Conservation (phyloP, 2,113 vertebrate genomes). For the Pseudonaja textilis region DNA sequence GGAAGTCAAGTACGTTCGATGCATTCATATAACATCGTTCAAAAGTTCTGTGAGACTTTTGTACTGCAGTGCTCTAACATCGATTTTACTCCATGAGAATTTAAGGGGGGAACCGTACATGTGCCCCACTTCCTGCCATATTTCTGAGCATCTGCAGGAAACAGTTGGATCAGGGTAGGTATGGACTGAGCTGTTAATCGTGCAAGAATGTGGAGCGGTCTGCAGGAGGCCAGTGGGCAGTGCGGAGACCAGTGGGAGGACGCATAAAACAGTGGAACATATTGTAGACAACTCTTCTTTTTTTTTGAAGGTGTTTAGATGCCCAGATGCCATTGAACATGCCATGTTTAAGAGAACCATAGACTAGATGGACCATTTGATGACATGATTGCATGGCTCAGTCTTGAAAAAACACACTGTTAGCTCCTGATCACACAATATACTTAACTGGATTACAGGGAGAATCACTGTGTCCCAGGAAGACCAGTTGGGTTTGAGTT, state of each 20-base stretch:
- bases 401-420: not conserved
- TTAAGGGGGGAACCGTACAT: not conserved
- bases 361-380: not conserved
- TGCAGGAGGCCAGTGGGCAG: not conserved
- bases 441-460: not conserved
- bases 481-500: not conserved
- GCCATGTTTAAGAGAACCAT: not conserved
- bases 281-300: not conserved
- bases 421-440: not conserved
- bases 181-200: not conserved
- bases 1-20: not conserved
- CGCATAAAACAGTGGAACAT: not conserved
- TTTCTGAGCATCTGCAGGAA: not conserved
- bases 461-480: not conserved
- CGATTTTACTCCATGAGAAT: not conserved
- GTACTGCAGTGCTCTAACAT: not conserved
- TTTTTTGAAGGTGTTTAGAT: not conserved
- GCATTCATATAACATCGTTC: not conserved
- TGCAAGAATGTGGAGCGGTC: not conserved
- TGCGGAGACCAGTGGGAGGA: not conserved
- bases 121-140: not conserved
- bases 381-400: not conserved
- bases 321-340: not conserved
- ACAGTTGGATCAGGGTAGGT: not conserved
- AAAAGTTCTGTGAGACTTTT: not conserved